phyloP scores from a whole-genome alignment of 2,888 invertebrate species.

The Portevinia maculata region DNA sequence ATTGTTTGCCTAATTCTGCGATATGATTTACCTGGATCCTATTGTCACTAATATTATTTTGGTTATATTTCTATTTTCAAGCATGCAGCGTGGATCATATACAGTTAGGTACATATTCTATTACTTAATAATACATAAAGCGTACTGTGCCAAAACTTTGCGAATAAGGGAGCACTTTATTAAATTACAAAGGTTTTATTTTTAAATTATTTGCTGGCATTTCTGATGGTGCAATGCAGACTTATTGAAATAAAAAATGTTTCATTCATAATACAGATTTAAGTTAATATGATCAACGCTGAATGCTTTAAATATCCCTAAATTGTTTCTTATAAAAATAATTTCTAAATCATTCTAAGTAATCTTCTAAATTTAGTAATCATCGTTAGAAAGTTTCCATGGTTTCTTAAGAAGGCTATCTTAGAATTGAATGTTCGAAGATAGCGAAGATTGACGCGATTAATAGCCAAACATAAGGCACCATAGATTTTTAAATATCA shows the following conservation, averaged over 20 bases:
- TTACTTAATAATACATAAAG: not conserved
- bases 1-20: slow-evolving; percentile 55
- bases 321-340: too few species aligned
- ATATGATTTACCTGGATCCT: slow-evolving; percentile 71
- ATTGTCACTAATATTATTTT: slow-evolving; percentile 62
- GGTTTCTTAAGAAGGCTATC: too few species aligned
- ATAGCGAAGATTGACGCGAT: too few species aligned
- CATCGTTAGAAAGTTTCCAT: too few species aligned
- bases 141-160: slow-evolving; percentile 7
- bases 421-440: too few species aligned
- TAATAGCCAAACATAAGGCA: too few species aligned
- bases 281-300: not conserved
- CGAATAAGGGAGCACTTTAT: not conserved
- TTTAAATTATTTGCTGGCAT: not conserved
- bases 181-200: not conserved
- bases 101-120: not conserved
- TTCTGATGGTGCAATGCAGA: not conserved
- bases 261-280: not conserved
- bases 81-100: not conserved
- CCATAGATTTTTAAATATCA: too few species aligned
- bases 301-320: not conserved
- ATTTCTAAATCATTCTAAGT: too few species aligned
- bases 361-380: too few species aligned
- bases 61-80: not conserved
- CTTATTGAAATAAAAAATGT: not conserved